Evolutionary conservation across 2,888 invertebrate genomes (phyloP).

Genomic region (Argyra leucocephala): DNA sequence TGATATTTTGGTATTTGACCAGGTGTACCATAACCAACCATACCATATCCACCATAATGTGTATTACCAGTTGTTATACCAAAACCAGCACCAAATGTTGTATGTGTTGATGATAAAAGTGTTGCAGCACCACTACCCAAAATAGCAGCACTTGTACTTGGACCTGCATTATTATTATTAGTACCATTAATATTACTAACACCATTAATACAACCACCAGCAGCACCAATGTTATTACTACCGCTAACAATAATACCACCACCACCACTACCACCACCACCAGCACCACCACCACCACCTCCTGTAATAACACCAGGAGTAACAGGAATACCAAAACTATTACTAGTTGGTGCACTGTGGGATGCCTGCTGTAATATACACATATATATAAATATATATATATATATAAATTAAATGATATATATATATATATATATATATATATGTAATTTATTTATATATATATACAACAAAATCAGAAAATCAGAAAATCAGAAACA

Average conservation of each 20-base stretch:
- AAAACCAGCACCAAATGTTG: constrained; percentile 9
- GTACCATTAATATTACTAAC: not conserved
- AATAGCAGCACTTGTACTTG: not conserved
- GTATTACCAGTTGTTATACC: constrained; percentile 14
- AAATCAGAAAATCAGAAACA: no score
- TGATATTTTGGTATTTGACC: constrained; percentile 27
- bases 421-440: no score
- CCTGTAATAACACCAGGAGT: no score
- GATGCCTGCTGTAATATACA: not conserved
- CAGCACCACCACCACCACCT: no score
- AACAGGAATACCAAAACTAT: no score
- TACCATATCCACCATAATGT: constrained; percentile 20
- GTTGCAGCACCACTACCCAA: constrained; percentile 16
- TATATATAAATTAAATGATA: no score
- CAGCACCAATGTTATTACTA: no score
- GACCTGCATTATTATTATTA: constrained; percentile 15
- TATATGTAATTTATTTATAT: no score
- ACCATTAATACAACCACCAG: not conserved
- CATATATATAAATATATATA: no score
- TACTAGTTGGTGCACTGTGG: not conserved
- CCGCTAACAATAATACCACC: constrained; percentile 13
- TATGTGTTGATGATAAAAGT: constrained; percentile 11
- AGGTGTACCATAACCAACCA: constrained; percentile 22
- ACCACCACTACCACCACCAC: not conserved
- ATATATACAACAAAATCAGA: no score